Conservation (phyloP, 2,888 invertebrate genomes). For the Latrodectus hesperus region DNA sequence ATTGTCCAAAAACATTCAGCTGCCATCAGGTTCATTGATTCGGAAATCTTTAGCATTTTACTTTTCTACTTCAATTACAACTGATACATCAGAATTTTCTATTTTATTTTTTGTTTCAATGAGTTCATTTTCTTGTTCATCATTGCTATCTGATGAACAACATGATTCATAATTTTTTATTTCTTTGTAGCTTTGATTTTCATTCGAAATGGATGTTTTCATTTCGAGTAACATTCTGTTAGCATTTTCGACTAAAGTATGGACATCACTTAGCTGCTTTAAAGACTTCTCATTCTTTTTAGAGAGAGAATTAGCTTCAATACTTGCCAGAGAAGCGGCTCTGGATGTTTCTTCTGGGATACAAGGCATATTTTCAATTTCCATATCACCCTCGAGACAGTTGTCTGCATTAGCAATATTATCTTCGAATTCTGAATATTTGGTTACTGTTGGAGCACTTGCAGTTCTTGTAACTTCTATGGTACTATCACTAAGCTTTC, state of each 20-base stretch:
- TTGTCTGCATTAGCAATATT: background rate
- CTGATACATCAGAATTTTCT: background rate
- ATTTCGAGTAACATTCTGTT: slow-evolving; percentile 10
- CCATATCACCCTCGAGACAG: background rate
- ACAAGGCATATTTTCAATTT: slow-evolving; percentile 41
- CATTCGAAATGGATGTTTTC: background rate
- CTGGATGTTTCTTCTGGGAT: slow-evolving; percentile 56
- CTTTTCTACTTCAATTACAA: slow-evolving; percentile 17
- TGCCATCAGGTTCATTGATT: no score
- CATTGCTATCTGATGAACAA: slow-evolving; percentile 25
- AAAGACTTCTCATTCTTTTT: background rate
- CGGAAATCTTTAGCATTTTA: background rate
- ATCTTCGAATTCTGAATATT: background rate
- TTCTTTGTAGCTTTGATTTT: slow-evolving; percentile 8
- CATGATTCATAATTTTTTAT: slow-evolving; percentile 38
- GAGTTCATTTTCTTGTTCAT: background rate
- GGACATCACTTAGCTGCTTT: background rate
- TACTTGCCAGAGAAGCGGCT: slow-evolving; percentile 4
- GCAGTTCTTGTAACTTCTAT: slow-evolving; percentile 8
- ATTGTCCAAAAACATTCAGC: no score
- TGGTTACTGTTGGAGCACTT: slow-evolving; percentile 8
- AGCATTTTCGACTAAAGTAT: slow-evolving; percentile 2
- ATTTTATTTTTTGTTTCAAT: background rate
- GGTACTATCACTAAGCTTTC: background rate
- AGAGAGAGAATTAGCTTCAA: background rate